Base-by-base conservation (phyloP, 2,113 vertebrate species). In the Arvicanthis niloticus region DNA sequence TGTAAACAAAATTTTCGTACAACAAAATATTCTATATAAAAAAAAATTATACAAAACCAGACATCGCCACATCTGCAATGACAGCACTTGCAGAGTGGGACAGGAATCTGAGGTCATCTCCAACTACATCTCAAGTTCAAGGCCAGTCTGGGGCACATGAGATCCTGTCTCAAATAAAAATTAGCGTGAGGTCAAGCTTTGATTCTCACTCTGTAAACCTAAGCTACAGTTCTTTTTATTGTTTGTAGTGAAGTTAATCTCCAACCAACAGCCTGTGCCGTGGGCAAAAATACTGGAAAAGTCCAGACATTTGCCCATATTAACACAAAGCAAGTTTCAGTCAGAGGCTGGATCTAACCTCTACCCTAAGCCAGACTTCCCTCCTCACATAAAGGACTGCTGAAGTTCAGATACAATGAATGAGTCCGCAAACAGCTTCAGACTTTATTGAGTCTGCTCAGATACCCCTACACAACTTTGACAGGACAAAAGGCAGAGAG, bases 181-280 rank as follows among this genome's bases (percentile, higher is more conserved):
- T 22, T 16, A 88, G 22, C 19, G 7, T 12, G 67, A 13, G 0
- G 11, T 87, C 40, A 48, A n/a, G n/a, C 42, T 86, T 91, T 81
- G 78, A 68, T 31, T 58, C 29, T 31, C 56, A 73, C n/a, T 85
- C 76, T 70, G 58, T 53, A 85, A 94, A 88, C 40, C 53, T 75
- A 67, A 65, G n/a, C n/a, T 84, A 17, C 7, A 29, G n/a, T 76
- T 76, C 70, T 88, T 97, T 92, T 72, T 65, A 91, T 65, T 86
- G 77, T 90, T 90, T 91, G 81, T 67, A 48, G 12, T 80, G 15
- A 96, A 68, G 73, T 93, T 58, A 58, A 70, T 88, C 89, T 94
- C 80, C 19, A 67, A 1, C 53, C 40, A 95, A 60, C 58, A 65
- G 34, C 15, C 31, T 65, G 13, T 88, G 7, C 40, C 16, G 13